Evolutionary conservation across 2,888 invertebrate genomes (phyloP).

Genomic region (Eremobia ochroleuca): DNA sequence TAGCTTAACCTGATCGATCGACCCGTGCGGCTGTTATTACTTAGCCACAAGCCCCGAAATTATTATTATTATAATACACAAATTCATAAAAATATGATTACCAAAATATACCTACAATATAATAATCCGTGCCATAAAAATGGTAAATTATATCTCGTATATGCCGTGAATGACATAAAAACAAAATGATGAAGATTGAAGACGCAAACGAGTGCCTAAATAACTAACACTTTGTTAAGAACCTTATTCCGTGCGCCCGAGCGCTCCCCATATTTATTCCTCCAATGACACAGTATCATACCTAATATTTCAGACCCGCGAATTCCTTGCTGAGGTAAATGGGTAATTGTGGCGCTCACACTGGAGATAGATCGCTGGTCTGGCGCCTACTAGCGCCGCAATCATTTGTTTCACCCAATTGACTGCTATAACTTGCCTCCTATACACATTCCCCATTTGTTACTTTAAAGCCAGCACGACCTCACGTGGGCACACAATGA

Average conservation of each 20-base stretch:
- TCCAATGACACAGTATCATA: slow-evolving; percentile 57
- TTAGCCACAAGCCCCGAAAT: too few relatives aligned
- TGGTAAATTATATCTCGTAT: not conserved
- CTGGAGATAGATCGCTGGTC: slow-evolving; percentile 53
- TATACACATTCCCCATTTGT: slow-evolving; percentile 54
- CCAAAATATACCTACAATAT: not conserved
- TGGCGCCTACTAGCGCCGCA: slow-evolving; percentile 49
- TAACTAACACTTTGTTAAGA: slow-evolving; percentile 52
- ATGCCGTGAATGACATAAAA: slow-evolving; percentile 22
- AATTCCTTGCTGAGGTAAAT: slow-evolving; percentile 61
- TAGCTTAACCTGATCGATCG: too few relatives aligned
- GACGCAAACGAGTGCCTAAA: slow-evolving; percentile 38
- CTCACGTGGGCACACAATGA: slow-evolving; percentile 14
- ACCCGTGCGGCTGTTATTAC: too few relatives aligned
- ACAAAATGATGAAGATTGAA: slow-evolving; percentile 45
- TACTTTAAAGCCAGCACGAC: slow-evolving; percentile 39
- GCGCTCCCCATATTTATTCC: slow-evolving; percentile 38
- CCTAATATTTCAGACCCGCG: slow-evolving; percentile 59
- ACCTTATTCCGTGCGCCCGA: slow-evolving; percentile 35
- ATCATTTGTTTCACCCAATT: slow-evolving; percentile 63
- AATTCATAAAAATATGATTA: not conserved
- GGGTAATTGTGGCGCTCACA: slow-evolving; percentile 61
- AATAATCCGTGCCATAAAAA: not conserved
- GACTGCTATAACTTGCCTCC: slow-evolving; percentile 55
- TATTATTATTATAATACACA: not conserved